Evolutionary conservation across 2,797 vertebrate species (phyloP).

Genomic region (Gymnoscopelus microlampas): DNA sequence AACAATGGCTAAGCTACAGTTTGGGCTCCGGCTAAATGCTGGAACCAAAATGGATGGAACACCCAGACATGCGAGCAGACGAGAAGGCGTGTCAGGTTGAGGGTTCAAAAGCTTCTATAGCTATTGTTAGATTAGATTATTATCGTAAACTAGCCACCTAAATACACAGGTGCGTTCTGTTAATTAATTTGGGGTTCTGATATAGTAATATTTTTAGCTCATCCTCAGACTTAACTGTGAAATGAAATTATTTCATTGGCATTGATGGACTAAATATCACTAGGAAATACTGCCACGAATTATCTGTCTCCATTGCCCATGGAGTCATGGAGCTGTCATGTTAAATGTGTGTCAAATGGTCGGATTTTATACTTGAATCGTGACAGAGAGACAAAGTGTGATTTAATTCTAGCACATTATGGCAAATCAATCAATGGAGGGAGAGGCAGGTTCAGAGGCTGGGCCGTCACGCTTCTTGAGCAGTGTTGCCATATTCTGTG

Average conservation of each 20-base stretch:
- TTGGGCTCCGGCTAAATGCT: constrained; percentile 62
- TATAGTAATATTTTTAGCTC: too few relatives aligned
- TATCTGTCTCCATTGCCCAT: not conserved
- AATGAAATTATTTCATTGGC: too few relatives aligned
- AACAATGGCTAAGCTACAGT: constrained; percentile 69
- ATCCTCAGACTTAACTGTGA: too few relatives aligned
- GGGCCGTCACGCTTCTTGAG: not conserved
- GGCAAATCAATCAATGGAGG: not conserved
- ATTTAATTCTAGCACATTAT: not conserved
- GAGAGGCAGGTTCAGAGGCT: constrained; percentile 5
- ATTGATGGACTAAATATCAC: too few relatives aligned
- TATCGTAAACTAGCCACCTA: too few relatives aligned
- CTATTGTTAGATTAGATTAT: too few relatives aligned
- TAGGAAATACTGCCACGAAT: too few relatives aligned
- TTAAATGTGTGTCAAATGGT: not conserved
- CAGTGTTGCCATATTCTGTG: too few relatives aligned
- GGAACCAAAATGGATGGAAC: constrained; percentile 38
- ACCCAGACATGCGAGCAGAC: constrained; percentile 6
- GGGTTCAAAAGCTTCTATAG: constrained; percentile 2
- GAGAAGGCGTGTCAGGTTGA: constrained; percentile 63
- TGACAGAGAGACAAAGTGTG: not conserved
- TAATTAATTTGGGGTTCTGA: too few relatives aligned
- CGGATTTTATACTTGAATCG: not conserved
- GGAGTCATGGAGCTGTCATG: not conserved
- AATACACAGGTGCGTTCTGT: too few relatives aligned